Percentiles rank a stretch among this genome's conserved stretches.
These are phyloP conservation scores for Drosophila jambulina DNA, from an alignment of 1,140 invertebrate species.

Conservation along the genomic window DNA sequence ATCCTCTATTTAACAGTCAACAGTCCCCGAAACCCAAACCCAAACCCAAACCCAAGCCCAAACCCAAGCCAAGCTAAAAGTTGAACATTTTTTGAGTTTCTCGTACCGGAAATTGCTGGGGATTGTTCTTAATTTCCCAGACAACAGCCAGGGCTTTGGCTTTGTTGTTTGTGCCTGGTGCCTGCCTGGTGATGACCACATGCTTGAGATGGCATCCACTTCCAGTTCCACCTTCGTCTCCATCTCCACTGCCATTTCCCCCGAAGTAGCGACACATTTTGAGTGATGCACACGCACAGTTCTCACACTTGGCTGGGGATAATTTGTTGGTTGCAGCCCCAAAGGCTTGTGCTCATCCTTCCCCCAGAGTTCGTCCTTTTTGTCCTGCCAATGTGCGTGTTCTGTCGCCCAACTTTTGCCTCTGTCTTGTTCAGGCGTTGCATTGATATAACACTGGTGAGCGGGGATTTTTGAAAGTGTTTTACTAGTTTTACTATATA, in stretches of 20 bases:
- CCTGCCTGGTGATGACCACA: conserved; percentile 64
- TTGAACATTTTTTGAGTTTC: conserved; percentile 71
- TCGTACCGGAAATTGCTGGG: conserved; percentile 80
- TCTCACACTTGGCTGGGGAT: conserved; percentile 57
- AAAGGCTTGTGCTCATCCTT: conserved; percentile 36
- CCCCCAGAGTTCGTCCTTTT: conserved; percentile 29
- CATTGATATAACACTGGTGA: conserved; percentile 27
- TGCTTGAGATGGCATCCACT: conserved; percentile 74
- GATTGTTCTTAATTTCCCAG: conserved; percentile 82
- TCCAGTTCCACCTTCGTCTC: conserved; percentile 33
- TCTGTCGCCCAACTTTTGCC: conserved; percentile 11
- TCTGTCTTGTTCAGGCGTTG: conserved; percentile 22
- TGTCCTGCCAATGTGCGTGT: conserved; percentile 40
- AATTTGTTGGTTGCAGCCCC: conserved; percentile 74
- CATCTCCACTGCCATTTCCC: conserved; percentile 38
- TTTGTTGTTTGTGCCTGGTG: conserved; percentile 32
- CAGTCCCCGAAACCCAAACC: background rate
- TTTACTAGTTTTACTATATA: background rate
- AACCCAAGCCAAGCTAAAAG: conserved; percentile 36
- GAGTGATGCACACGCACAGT: conserved; percentile 79
- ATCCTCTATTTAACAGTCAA: conserved; percentile 55
- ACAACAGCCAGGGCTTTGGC: conserved; percentile 59
- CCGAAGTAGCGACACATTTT: conserved; percentile 61
- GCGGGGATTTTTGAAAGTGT: background rate
- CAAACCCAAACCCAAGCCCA: conserved; percentile 5